Evolutionary conservation across 2,888 invertebrate species (phyloP), one percentile per base, ranked within the genome.

Genomic region (Sphaerophoria rueppellii): DNA sequence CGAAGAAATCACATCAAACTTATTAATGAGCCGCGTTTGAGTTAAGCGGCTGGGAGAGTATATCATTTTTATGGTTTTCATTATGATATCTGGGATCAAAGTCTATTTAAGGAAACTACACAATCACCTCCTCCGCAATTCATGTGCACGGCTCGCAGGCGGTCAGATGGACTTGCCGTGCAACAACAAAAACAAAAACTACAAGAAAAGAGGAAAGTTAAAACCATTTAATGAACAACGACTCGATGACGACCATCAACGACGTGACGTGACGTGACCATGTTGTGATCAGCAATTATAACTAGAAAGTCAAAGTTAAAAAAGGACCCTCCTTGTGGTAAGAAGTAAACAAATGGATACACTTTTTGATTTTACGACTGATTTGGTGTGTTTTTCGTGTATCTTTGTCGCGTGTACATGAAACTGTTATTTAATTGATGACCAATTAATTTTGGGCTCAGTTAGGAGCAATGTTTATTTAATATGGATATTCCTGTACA

Each of bases 391-490:
- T 34, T 57, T 32, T 52, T 35, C 43, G 12, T 48, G 2, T 52
- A 16, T n/a, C n/a, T n/a, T 24, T 11, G 35, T 57, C 46, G 6
- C 58, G 32, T 46, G 32, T 58, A 69, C 55, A 34, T 61, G 6
- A 16, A 11, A 6, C 61, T 55, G 24, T 24, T 40, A 75, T 79
- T 75, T 79, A 75, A 75, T 79, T 80, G 83, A 80, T 83, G 79
- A 76, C 80, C 83, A 83, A 83, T 83, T 83, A 83, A 79, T 76
- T 75, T 76, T 80, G 60, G 74, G 50, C 54, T n/a, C 11, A 50
- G 54, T 67, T 67, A 48, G 57, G 63, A 63, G 70, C 35, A 50
- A 37, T 58, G 54, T 54, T 63, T 24, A 24, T 65, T 74, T 78
- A 74, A 78, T 78, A 74, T 65, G 74, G 77, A 40, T 78, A 35